Evolutionary conservation across 2,797 vertebrate species (phyloP), one percentile per base, ranked within the genome.

Genomic region (Okamejei kenojei): DNA sequence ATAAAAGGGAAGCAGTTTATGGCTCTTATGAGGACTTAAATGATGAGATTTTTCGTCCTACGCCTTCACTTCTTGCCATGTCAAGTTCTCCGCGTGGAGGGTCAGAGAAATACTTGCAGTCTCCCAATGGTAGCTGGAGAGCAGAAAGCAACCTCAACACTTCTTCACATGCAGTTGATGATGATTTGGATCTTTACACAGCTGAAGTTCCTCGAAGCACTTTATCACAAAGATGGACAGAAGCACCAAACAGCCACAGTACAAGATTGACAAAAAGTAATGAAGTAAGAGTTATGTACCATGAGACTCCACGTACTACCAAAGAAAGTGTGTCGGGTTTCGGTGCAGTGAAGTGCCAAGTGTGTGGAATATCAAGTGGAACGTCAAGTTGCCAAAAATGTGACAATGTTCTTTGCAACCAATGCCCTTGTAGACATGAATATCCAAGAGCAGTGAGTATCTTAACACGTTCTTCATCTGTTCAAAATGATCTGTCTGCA

Each of bases 121-220:
- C 98, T 19, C 97, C 97, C 1, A 96, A 96, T 0, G 96, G 96
- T 94, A 95, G 96, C 94, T 94, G 96, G 94, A 96, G 96, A 93
- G 95, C 95, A 93, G 95, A 94, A 82, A 94, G 95, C 73, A 95
- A 95, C 96, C 98, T 96, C 94, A 96, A 94, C 96, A 97, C 97
- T 93, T 98, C 96, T 94, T 96, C 96, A 95, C 97, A 95, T 94
- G 96, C 95, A 96, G 98, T 95, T 96, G 97, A 99, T 76, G 99
- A 99, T 74, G 98, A 99, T 92, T 97, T 99, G 90, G 99, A 99
- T 95, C 96, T 99, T 82, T 99, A 99, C 95, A 99, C 98, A 0
- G 98, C 99, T 71, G 95, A 95, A 0, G 97, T 97, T 45, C 95
- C 97, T 73, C 95, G 96, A 95, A 95, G 96, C 0, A 4, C 95